These are phyloP conservation scores for Phrixothrix hirtus DNA, from an alignment of 2,888 invertebrate genomes.

Conservation along the genomic window DNA sequence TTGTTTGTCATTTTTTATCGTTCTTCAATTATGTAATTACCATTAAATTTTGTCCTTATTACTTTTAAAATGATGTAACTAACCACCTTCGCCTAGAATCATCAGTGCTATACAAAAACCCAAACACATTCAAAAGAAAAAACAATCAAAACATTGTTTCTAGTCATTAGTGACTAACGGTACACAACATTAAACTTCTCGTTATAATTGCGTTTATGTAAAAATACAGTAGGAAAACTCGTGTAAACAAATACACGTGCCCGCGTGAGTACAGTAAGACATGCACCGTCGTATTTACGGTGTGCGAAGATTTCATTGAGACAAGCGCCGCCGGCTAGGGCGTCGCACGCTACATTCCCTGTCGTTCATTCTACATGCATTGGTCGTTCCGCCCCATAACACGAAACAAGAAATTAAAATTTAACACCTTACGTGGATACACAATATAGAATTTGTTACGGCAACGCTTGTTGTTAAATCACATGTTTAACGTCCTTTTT, in stretches of 20 bases:
- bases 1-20: no score
- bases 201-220: not conserved
- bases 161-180: not conserved
- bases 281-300: slow-evolving; percentile 32
- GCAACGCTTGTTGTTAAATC: not conserved
- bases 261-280: slow-evolving; percentile 29
- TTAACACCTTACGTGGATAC: slow-evolving; percentile 25
- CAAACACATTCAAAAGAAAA: no score
- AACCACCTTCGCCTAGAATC: no score
- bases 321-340: slow-evolving; percentile 32
- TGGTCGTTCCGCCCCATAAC: slow-evolving; percentile 23
- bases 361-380: slow-evolving; percentile 33
- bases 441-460: slow-evolving; percentile 7
- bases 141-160: not conserved
- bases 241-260: slow-evolving; percentile 31
- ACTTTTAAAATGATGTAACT: no score
- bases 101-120: no score
- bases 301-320: slow-evolving; percentile 33
- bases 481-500: no score
- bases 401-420: slow-evolving; percentile 31
- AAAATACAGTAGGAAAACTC: slow-evolving; percentile 9
- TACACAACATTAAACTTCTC: not conserved
- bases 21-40: no score
- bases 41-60: no score
- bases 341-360: slow-evolving; percentile 36